These are phyloP conservation scores for Gnathonemus echidnorhynchus DNA, from an alignment of 2,113 vertebrate species.

Conservation along the genomic window DNA sequence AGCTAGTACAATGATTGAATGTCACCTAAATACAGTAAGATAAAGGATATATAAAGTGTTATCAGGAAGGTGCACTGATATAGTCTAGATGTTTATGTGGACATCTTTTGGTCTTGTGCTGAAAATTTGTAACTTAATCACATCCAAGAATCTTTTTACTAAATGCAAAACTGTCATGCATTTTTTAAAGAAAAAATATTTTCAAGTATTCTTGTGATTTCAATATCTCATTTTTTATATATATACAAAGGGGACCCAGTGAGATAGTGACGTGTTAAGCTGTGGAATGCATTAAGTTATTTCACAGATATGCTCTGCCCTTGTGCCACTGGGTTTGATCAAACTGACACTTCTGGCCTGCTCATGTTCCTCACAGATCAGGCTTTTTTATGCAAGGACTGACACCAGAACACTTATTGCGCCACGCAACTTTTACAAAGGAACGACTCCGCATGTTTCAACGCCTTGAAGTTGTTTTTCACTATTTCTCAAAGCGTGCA, in stretches of 20 bases:
- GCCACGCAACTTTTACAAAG: constrained; percentile 81
- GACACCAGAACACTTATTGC: constrained; percentile 71
- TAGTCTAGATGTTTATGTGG: constrained; percentile 52
- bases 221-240: constrained; percentile 45
- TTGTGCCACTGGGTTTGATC: constrained; percentile 59
- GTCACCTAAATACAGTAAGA: constrained; percentile 72
- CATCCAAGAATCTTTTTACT: constrained; percentile 42
- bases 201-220: constrained; percentile 68
- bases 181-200: constrained; percentile 55
- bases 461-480: constrained; percentile 51
- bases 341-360: constrained; percentile 65
- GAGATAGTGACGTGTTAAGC: constrained; percentile 58
- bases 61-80: constrained; percentile 52
- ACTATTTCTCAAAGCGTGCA: constrained; percentile 56
- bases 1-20: constrained; percentile 64
- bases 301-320: constrained; percentile 58
- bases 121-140: constrained; percentile 27
- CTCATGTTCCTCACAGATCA: constrained; percentile 69
- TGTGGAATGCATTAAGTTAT: constrained; percentile 64
- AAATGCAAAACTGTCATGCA: constrained; percentile 64
- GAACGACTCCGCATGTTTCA: constrained; percentile 65
- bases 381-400: constrained; percentile 71
- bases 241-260: constrained; percentile 66
- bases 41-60: constrained; percentile 53
- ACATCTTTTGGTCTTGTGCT: constrained; percentile 52